Percentiles rank a stretch among this genome's conserved stretches.
These are phyloP conservation scores for Brenthis daphne DNA, from an alignment of 2,888 invertebrate species.

Conservation along the genomic window DNA sequence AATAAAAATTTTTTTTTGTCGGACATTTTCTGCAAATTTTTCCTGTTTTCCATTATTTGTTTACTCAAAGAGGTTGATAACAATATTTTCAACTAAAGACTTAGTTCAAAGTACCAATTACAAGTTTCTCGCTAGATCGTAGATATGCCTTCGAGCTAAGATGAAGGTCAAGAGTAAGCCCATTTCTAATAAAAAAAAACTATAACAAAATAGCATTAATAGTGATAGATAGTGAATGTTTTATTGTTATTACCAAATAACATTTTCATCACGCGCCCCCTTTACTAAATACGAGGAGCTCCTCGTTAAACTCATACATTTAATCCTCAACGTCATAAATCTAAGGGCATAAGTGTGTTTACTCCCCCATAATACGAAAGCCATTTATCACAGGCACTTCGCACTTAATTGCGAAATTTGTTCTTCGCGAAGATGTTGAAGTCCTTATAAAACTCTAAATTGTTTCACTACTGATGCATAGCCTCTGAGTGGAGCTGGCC, in stretches of 20 bases:
- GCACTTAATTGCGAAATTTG: conserved; percentile 43
- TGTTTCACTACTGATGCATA: conserved; percentile 31
- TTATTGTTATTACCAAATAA: conserved; percentile 1
- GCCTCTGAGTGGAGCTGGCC: conserved; percentile 21
- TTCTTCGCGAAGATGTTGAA: conserved; percentile 33
- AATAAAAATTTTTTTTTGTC: too few species aligned
- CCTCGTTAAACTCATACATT: conserved; percentile 9
- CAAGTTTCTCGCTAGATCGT: too few species aligned
- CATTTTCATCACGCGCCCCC: conserved; percentile 2
- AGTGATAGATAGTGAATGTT: neutral
- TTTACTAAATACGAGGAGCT: neutral
- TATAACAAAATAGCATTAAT: neutral
- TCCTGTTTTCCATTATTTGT: too few species aligned
- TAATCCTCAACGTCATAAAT: conserved; percentile 19
- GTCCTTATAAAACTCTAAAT: conserved; percentile 37
- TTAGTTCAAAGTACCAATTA: too few species aligned
- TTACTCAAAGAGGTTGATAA: too few species aligned
- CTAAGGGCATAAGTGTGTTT: conserved; percentile 28
- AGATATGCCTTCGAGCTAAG: too few species aligned
- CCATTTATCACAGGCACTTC: conserved; percentile 41
- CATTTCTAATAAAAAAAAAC: too few species aligned
- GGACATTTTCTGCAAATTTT: too few species aligned
- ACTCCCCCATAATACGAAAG: conserved; percentile 34
- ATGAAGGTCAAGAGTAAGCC: too few species aligned
- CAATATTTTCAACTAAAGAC: too few species aligned